A percentile compares a stretch with the other conserved stretches of the same genome.
phyloP scores from a whole-genome alignment of 92 coral and sea anemone species.

The Porites rus region DNA sequence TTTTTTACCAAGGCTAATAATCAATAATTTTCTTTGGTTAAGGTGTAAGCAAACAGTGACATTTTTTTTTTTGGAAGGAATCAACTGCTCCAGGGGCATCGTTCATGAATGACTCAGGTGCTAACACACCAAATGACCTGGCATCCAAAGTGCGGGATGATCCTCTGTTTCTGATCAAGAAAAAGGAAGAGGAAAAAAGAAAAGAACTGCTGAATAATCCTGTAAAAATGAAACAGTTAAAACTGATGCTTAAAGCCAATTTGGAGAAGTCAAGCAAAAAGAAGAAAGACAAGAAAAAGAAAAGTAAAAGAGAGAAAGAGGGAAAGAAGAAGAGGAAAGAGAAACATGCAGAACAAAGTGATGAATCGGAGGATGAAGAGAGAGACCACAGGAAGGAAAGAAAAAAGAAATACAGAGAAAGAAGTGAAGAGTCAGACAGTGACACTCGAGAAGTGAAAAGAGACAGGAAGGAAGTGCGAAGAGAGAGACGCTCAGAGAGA shows the following conservation, averaged over 20 bases:
- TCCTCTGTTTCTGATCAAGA: slow-evolving; percentile 93
- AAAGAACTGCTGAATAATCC: slow-evolving; percentile 94
- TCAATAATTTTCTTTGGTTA: not conserved
- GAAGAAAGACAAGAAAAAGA: slow-evolving; percentile 86
- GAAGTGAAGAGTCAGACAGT: slow-evolving; percentile 2
- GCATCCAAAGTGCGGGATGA: slow-evolving; percentile 98
- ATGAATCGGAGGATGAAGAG: slow-evolving; percentile 51
- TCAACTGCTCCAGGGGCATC: slow-evolving; percentile 80
- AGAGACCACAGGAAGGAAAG: not conserved
- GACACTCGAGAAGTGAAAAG: not conserved
- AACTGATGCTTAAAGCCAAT: slow-evolving; percentile 89
- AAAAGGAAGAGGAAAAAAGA: slow-evolving; percentile 94
- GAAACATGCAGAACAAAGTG: slow-evolving; percentile 30
- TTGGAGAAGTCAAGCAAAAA: slow-evolving; percentile 82
- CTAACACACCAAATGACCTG: slow-evolving; percentile 80
- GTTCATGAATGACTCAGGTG: slow-evolving; percentile 77
- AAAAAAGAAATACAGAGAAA: slow-evolving; percentile 41
- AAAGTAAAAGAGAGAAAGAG: slow-evolving; percentile 72
- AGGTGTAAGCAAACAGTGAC: not conserved
- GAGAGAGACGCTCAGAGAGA: slow-evolving; percentile 30
- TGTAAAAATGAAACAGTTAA: slow-evolving; percentile 95
- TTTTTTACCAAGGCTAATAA: too few relatives aligned
- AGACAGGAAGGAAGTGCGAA: slow-evolving; percentile 42
- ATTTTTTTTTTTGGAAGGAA: slow-evolving; percentile 46
- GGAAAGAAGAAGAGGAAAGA: slow-evolving; percentile 52